These are phyloP conservation scores for Pandemis corylana DNA, from an alignment of 2,888 invertebrate species.

Conservation along the genomic window DNA sequence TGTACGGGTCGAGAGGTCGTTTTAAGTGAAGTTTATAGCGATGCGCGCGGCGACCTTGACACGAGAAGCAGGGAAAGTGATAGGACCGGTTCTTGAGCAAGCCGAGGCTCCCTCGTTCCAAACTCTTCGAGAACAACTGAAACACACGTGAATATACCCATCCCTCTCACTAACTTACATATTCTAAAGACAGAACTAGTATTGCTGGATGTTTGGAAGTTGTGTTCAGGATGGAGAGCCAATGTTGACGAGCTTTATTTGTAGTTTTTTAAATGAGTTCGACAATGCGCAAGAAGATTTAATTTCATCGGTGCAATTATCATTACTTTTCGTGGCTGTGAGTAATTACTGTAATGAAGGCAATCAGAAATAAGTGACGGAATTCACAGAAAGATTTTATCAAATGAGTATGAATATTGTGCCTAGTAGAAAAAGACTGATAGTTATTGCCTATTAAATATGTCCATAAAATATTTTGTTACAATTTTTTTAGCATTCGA, in stretches of 20 bases:
- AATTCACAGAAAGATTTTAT: neutral
- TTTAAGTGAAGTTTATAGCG: conserved; percentile 57
- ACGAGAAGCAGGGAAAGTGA: conserved; percentile 77
- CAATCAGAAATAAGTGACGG: neutral
- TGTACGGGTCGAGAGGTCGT: conserved; percentile 37
- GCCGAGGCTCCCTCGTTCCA: conserved; percentile 53
- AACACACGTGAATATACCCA: neutral
- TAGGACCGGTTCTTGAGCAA: conserved; percentile 77
- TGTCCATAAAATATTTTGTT: neutral
- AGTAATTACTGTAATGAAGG: neutral
- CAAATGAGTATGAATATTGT: neutral
- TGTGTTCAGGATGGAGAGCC: neutral
- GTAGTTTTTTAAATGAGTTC: conserved; percentile 1
- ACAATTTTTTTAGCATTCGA: neutral
- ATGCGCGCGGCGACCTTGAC: conserved; percentile 76
- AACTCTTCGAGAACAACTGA: conserved; percentile 29
- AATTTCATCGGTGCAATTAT: neutral
- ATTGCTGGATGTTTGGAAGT: neutral
- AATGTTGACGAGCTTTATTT: neutral
- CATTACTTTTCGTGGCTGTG: neutral
- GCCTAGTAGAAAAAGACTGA: neutral
- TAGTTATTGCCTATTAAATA: too few species aligned
- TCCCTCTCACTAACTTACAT: neutral
- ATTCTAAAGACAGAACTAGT: conserved; percentile 10
- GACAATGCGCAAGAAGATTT: conserved; percentile 6